Conservation (phyloP, 1,140 invertebrate species). For the Periplaneta americana region DNA sequence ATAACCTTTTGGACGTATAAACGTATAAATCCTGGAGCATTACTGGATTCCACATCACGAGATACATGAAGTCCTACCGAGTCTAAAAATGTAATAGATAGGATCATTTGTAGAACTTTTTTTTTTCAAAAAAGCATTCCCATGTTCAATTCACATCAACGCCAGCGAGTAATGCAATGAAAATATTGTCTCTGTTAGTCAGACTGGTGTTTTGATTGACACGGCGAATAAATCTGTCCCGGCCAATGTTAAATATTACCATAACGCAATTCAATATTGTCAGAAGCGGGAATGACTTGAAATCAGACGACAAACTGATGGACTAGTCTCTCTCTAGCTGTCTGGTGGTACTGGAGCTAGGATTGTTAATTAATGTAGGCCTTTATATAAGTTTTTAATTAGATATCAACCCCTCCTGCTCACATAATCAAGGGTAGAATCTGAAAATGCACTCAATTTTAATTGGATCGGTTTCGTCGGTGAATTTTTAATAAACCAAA, state of each 20-base stretch:
- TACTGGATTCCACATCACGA: no score
- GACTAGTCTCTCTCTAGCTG: neutral
- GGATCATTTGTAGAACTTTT: neutral
- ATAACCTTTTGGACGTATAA: no score
- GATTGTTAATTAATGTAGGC: neutral
- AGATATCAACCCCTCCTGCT: neutral
- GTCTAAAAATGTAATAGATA: neutral
- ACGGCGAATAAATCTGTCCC: neutral
- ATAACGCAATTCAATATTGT: neutral
- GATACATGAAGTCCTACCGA: no score
- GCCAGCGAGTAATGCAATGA: no score
- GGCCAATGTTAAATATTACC: neutral
- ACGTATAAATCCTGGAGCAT: no score
- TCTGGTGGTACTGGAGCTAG: neutral
- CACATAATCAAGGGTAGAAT: conserved; percentile 9
- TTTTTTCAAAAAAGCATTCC: neutral
- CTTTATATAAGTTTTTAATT: conserved; percentile 10
- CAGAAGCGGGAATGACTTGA: neutral
- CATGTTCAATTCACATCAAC: neutral
- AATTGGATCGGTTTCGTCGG: conserved; percentile 2
- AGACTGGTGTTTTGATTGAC: neutral
- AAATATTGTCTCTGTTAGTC: neutral
- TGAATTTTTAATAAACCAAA: neutral
- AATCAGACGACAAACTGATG: neutral
- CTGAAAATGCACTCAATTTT: conserved; percentile 13